phyloP scores from a whole-genome alignment of 1,140 invertebrate genomes.

The Arctopsyche grandis region DNA sequence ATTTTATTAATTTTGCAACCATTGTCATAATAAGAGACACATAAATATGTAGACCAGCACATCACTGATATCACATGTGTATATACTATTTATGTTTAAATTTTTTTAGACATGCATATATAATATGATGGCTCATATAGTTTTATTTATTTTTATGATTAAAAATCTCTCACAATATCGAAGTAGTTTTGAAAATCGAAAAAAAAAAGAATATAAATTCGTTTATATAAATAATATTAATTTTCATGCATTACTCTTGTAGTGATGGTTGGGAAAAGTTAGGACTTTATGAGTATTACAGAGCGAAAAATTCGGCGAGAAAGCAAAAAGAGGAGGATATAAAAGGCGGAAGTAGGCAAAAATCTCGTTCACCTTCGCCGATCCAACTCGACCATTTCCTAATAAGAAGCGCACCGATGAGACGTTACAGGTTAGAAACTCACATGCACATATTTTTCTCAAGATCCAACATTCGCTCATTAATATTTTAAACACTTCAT shows the following conservation, averaged over 20 bases:
- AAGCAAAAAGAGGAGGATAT: constrained; percentile 91
- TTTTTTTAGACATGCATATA: background rate
- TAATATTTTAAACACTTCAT: no score
- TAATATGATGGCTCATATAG: no score
- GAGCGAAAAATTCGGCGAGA: constrained; percentile 90
- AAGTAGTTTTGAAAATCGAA: background rate
- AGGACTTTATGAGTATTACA: constrained; percentile 97
- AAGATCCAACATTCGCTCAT: background rate
- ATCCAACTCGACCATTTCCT: constrained; percentile 79
- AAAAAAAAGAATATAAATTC: constrained; percentile 39
- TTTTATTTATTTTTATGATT: no score
- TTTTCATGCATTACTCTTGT: constrained; percentile 54
- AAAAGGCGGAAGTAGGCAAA: constrained; percentile 72
- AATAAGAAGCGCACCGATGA: constrained; percentile 77
- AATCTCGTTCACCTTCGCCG: constrained; percentile 79
- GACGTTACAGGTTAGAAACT: constrained; percentile 72
- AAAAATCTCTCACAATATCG: no score
- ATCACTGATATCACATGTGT: no score
- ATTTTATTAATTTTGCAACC: no score
- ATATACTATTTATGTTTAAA: background rate
- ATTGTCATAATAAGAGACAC: no score
- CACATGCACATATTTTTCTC: constrained; percentile 28
- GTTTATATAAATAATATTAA: constrained; percentile 46
- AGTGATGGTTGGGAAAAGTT: constrained; percentile 98
- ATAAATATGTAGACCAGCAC: no score